These are phyloP conservation scores for Sialis fuliginosa DNA, from an alignment of 2,888 invertebrate species.

Conservation along the genomic window DNA sequence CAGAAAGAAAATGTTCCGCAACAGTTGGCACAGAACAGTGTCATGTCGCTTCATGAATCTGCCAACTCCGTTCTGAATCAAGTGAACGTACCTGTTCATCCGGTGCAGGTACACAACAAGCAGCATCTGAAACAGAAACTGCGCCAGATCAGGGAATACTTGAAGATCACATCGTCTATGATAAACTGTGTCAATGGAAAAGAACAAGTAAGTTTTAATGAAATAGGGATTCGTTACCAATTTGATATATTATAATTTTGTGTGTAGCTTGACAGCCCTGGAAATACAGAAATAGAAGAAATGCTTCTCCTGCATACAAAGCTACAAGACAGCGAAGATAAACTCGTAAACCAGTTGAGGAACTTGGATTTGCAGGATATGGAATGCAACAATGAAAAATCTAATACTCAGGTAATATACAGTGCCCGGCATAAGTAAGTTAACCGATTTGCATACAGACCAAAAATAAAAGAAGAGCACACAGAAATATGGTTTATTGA, in stretches of 20 bases:
- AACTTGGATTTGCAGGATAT: constrained; percentile 13
- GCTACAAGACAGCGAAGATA: constrained; percentile 50
- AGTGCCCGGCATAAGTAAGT: too few species aligned
- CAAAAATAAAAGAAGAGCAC: too few species aligned
- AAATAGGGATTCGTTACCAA: background rate
- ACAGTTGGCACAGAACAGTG: too few species aligned
- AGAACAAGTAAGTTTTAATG: constrained; percentile 36
- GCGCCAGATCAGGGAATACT: constrained; percentile 54
- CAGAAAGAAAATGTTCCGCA: too few species aligned
- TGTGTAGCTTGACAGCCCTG: too few species aligned
- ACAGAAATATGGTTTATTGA: too few species aligned
- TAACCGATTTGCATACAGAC: too few species aligned
- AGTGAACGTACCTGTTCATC: too few species aligned
- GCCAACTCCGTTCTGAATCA: too few species aligned
- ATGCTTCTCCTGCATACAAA: constrained; percentile 47
- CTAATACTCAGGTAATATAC: background rate
- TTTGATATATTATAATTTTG: background rate
- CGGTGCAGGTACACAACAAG: too few species aligned
- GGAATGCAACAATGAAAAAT: background rate
- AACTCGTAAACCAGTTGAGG: constrained; percentile 38
- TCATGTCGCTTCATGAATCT: too few species aligned
- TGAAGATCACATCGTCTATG: constrained; percentile 47
- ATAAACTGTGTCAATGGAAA: constrained; percentile 52
- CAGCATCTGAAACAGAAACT: constrained; percentile 40
- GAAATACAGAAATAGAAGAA: constrained; percentile 29